A percentile compares a stretch with the other conserved stretches of the same genome.
Evolutionary conservation across 2,113 vertebrate species (phyloP).

Genomic region (Dipodomys spectabilis): DNA sequence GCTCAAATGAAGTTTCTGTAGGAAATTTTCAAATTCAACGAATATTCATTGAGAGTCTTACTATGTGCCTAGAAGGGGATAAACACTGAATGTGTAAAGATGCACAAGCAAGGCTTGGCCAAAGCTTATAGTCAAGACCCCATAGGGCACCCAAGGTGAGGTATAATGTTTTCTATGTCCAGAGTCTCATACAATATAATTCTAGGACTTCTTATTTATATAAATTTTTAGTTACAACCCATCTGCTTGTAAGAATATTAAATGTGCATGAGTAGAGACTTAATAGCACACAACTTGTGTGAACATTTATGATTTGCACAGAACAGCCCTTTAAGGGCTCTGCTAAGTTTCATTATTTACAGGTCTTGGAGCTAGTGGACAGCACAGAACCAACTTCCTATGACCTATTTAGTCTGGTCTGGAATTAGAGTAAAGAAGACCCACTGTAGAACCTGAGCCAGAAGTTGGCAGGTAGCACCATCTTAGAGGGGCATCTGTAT

Average conservation of each 20-base stretch:
- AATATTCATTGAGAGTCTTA: too few relatives aligned
- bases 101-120: not conserved
- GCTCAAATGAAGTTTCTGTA: too few relatives aligned
- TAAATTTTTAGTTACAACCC: constrained; percentile 29
- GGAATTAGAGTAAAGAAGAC: not conserved
- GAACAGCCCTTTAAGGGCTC: not conserved
- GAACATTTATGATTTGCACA: constrained; percentile 4
- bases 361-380: not conserved
- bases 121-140: not conserved
- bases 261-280: not conserved
- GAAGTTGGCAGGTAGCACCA: not conserved
- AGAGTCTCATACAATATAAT: not conserved
- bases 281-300: not conserved
- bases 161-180: constrained; percentile 14
- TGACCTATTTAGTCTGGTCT: not conserved
- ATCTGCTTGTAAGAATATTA: constrained; percentile 42
- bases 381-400: not conserved
- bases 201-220: constrained; percentile 50
- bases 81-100: not conserved
- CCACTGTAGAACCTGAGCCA: not conserved
- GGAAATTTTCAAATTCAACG: too few relatives aligned
- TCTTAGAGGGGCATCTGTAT: too few relatives aligned
- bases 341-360: constrained; percentile 4
- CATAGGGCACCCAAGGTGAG: not conserved
- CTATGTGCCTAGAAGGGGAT: not conserved